Conservation (phyloP, 1,140 invertebrate genomes). For the Drosophila fuyamai region DNA sequence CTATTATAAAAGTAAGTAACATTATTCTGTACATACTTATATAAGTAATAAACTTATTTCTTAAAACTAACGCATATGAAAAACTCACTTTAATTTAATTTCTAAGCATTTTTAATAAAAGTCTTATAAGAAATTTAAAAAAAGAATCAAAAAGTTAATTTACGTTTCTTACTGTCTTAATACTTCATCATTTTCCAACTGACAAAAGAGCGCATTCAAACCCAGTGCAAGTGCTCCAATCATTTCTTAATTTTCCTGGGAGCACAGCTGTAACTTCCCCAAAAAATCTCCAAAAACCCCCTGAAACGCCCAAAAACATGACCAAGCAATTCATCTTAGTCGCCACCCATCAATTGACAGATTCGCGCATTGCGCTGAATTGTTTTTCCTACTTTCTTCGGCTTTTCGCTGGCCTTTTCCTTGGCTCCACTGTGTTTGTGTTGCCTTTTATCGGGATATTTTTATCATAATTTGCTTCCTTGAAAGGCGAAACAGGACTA, state of each 20-base stretch:
- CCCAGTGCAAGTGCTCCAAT: slow-evolving; percentile 16
- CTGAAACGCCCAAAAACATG: slow-evolving; percentile 3
- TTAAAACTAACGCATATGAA: no score
- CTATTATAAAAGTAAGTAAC: no score
- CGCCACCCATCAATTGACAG: slow-evolving; percentile 54
- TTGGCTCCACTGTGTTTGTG: neutral
- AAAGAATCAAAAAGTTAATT: neutral
- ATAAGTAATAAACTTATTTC: no score
- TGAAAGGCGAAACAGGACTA: slow-evolving; percentile 1
- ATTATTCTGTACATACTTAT: no score
- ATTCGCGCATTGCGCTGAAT: slow-evolving; percentile 45
- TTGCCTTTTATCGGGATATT: slow-evolving; percentile 23
- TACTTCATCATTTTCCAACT: slow-evolving; percentile 16
- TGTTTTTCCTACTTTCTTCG: slow-evolving; percentile 38
- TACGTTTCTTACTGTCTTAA: slow-evolving; percentile 1
- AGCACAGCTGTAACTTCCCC: neutral
- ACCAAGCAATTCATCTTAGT: slow-evolving; percentile 60
- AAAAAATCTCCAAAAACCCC: neutral
- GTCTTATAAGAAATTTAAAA: neutral
- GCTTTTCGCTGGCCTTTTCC: slow-evolving; percentile 5
- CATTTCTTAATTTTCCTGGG: slow-evolving; percentile 21
- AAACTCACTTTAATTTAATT: no score
- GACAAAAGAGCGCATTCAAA: slow-evolving; percentile 6
- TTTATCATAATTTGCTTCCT: slow-evolving; percentile 61
- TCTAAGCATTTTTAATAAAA: no score